These are phyloP conservation scores for Cervus canadensis DNA, from an alignment of 2,113 vertebrate genomes.

Conservation along the genomic window DNA sequence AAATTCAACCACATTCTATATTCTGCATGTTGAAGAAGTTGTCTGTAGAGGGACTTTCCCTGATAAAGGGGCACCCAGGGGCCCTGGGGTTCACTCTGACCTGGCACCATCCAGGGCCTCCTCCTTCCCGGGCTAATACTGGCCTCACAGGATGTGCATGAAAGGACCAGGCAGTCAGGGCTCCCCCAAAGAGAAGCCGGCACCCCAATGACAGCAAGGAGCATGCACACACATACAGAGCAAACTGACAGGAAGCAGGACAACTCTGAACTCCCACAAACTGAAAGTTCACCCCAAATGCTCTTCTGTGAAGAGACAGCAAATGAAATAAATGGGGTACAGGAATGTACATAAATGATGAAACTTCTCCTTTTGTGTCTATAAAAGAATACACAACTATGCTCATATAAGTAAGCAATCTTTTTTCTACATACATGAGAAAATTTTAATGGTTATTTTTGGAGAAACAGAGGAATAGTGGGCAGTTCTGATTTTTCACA, in stretches of 20 bases:
- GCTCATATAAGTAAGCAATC: rapidly evolving
- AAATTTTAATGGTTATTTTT: neutral
- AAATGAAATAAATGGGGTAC: neutral
- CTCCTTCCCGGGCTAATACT: neutral
- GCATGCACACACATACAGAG: rapidly evolving
- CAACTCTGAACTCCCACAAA: neutral
- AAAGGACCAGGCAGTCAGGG: rapidly evolving
- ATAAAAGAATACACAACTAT: rapidly evolving
- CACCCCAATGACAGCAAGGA: neutral
- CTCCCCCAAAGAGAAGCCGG: neutral
- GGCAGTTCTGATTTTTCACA: neutral
- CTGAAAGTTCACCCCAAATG: neutral
- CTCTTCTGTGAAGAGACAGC: neutral
- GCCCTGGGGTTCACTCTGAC: neutral
- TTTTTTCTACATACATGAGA: neutral
- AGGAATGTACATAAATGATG: rapidly evolving
- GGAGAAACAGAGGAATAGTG: neutral
- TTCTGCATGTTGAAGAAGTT: neutral
- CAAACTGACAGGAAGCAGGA: neutral
- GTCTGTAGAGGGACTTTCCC: neutral
- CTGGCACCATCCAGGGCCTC: neutral
- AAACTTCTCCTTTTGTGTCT: rapidly evolving
- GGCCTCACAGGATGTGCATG: neutral
- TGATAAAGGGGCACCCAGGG: no score
- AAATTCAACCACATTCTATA: neutral